Evolutionary conservation across 2,113 vertebrate species (phyloP), one percentile per base, ranked within the genome.

Genomic region (Rattus rattus): DNA sequence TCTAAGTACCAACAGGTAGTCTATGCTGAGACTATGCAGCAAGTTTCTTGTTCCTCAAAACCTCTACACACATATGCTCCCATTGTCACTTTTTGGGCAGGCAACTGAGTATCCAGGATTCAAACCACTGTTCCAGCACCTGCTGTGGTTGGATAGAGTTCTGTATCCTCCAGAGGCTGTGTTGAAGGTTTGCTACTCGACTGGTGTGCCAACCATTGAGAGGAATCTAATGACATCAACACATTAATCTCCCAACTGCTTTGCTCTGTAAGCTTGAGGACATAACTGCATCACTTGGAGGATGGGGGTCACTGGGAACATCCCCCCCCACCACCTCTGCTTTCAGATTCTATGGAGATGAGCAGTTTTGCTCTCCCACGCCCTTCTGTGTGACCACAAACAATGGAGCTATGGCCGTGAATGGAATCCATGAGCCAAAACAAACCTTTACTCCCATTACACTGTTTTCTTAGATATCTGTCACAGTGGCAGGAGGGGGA

Each of bases 11-110:
- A 54, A 22, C 8, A n/a, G 33, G 43, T n/a, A 63, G 36, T 91
- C 52, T 11, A 67, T 59, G 36, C 43, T 47, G 30, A 96, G 14
- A 24, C 79, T 88, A 10, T 80, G 65, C 30, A 16, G 39, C 28
- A 54, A 36, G 54, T 43, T 92, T 84, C 17, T 85, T 95, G n/a
- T 36, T 70, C 69, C 54, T 92, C 56, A 79, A 91, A 91, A 91
- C 65, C 7, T 36, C 88, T 59, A 59, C 33, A 92, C 61, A 69
- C 36, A 26, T 28, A 7, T 36, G 56, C 65, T 47, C 59, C 30
- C 70, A 47, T 56, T 4, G 22, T 17, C 43, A 33, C 30, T 80
- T 75, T 26, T 39, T 1, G 24, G 17, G 33, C 54, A 59, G 39
- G 70, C 30, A 80, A n/a, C 52, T 0, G 2, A 92, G 12, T 8